Base-by-base conservation (phyloP, 2,888 invertebrate genomes). In the Tenthredo mesomela region DNA sequence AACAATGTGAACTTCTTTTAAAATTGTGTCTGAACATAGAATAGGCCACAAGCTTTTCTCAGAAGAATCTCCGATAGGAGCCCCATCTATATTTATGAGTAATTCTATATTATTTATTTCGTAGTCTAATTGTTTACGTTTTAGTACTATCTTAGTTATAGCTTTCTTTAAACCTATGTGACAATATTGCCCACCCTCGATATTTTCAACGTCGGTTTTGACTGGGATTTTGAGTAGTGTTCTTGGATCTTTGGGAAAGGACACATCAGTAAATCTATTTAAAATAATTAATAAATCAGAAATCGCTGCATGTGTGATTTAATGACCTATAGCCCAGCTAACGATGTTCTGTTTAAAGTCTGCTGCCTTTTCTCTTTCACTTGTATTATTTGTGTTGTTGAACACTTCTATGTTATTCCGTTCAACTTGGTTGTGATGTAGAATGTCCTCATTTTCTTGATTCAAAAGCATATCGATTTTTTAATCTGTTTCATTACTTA, bases 161-260 rank as follows among this genome's bases (percentile, higher is more conserved):
- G 33, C 40, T 18, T 67, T 2, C 7, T 58, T 50, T 6, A 85
- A 21, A 18, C 78, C 85, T 18, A 70, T 70, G 61, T 54, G 40
- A 33, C 43, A 54, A 18, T 85, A 85, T 47, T 37, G 37, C 4
- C 54, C 71, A 80, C 21, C 40, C 2, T 25, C 37, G 21, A 78
- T 6, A 85, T 67, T 54, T 70, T 71, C 9, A 18, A 70, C 43
- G 4, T 67, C 37, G 7, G 82, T 85, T 70, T 80, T 71, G 10
- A 40, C 70, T 3, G 78, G 71, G 18, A 73, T 80, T 15, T 29
- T 65, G 50, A 85, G 71, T 25, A 82, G 78, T 21, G 71, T 82
- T 58, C 85, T 85, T 1, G 70, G 40, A 71, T 82, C 70, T 47
- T 67, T 70, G 4, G 85, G 85, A 25, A 85, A 40, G 12, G 70